Evolutionary conservation across 2,797 vertebrate species (phyloP), one percentile per base, ranked within the genome.

Genomic region (Champsocephalus esox): DNA sequence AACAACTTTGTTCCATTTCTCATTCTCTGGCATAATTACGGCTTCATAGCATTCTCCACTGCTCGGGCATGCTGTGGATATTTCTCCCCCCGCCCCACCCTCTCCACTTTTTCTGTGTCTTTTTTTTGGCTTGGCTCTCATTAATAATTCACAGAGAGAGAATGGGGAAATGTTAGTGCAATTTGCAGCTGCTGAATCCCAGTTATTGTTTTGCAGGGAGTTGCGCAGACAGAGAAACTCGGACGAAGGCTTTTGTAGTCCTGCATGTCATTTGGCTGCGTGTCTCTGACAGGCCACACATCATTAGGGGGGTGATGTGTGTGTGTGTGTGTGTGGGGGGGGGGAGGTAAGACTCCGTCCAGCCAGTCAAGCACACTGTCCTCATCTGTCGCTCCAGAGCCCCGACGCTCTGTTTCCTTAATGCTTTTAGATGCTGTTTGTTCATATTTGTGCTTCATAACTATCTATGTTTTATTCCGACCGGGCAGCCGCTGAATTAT

Each of bases 131-230:
- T 84, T 81, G 82, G 71, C 79, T 77, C 87, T 92, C 84, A 92
- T 94, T 92, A 91, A 93, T 93, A 91, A 93, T 94, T 92, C 87
- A 93, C 90, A 86, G 87, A 88, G 78, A 85, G 84, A 88, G 87
- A 92, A 86, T 86, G 82, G 86, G 34, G 74, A 90, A 81, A 91
- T 90, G 90, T 91, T 84, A 89, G 87, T 91, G 90, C 90, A 91
- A 92, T 93, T 92, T 93, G 92, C 92, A 90, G 91, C 92, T 83
- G 91, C 89, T 89, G 89, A 86, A 89, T 88, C 88, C 81, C 85
- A 84, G 88, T 92, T 89, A 91, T 92, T 92, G 91, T 92, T 92
- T 89, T 87, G 83, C 74, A 57, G 82, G 57, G 73, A 81, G 80
- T 76, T 80, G 85, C 85, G 58, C 52, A 85, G 80, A 86, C 41